Base-by-base conservation (phyloP, 2,113 vertebrate species). In the Cheirogaleus medius region DNA sequence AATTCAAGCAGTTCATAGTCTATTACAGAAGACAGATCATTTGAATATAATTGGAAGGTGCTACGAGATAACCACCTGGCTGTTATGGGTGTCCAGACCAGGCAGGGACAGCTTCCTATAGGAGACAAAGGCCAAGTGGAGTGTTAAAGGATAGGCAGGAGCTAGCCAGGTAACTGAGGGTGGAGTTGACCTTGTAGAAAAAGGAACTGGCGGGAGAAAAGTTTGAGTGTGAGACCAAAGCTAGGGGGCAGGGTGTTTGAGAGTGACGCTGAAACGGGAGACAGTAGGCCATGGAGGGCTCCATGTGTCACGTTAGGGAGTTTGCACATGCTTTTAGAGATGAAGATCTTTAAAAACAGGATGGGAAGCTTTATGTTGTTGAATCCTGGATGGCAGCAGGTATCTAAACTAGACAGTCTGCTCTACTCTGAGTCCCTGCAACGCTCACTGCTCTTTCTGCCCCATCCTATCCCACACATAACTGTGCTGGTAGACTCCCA, bases 391-490 rank as follows among this genome's bases (percentile, higher is more conserved):
- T 56, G 63, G 15, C 25, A 52, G 8, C 84, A 68, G 27, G 21
- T 47, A 3, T 54, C 71, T 93, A 42, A 49, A 6, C 42, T 21
- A 49, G n/a, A 47, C 49, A 47, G 0, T 42, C 39, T 47, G 23
- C 69, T 87, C 64, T 37, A 17, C 64, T 64, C 76, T 78, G 52
- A 69, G 58, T 42, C 47, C 56, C 29, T n/a, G 21, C 18, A n/a
- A 4, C 44, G 27, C 49, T 60, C 23, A 52, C 6, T 11, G 73
- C 32, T 69, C 29, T 23, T 21, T 86, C n/a, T 73, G 86, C 54
- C 1, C n/a, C 44, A 64, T 81, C 25, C 0, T 1, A 0, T 25
- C 27, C 6, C 17, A 1, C 32, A 8, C 20, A 0, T 21, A 32
- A 8, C 10, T 82, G 10, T n/a, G 6, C 13, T 63, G 32, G 29